Evolutionary conservation across 2,113 vertebrate genomes (phyloP).

Genomic region (Dipodomys ordii): DNA sequence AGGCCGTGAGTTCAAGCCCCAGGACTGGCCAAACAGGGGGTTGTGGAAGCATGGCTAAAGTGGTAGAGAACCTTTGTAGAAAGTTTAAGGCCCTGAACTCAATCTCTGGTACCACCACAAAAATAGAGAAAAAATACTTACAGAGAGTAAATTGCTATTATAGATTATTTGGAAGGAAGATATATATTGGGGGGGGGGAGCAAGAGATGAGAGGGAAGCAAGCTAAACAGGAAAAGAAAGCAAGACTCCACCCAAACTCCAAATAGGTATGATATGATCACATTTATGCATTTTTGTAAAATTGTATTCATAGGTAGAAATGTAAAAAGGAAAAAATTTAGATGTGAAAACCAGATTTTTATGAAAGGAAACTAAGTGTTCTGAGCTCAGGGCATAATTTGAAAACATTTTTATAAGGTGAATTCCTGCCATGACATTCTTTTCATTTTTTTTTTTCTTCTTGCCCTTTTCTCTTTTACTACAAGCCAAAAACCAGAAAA

Average conservation of each 20-base stretch:
- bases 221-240: constrained; percentile 47
- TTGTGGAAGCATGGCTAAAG: too few species aligned
- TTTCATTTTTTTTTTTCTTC: constrained; percentile 61
- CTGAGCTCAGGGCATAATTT: constrained; percentile 60
- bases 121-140: too few species aligned
- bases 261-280: constrained; percentile 41
- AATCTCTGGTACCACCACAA: too few species aligned
- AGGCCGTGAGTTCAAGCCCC: too few species aligned
- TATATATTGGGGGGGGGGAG: background rate
- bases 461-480: constrained; percentile 67
- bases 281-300: constrained; percentile 56
- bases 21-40: too few species aligned
- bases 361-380: constrained; percentile 43
- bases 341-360: constrained; percentile 53
- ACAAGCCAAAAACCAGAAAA: constrained; percentile 62
- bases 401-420: constrained; percentile 70
- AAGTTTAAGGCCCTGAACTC: too few species aligned
- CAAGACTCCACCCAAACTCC: constrained; percentile 33
- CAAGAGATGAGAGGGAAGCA: constrained; percentile 7
- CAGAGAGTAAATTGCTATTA: constrained; percentile 22
- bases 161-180: constrained; percentile 43
- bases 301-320: constrained; percentile 44
- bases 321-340: constrained; percentile 45
- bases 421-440: constrained; percentile 70
- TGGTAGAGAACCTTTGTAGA: too few species aligned